These are phyloP conservation scores for Carlito syrichta DNA, from an alignment of 2,113 vertebrate species.

Conservation along the genomic window DNA sequence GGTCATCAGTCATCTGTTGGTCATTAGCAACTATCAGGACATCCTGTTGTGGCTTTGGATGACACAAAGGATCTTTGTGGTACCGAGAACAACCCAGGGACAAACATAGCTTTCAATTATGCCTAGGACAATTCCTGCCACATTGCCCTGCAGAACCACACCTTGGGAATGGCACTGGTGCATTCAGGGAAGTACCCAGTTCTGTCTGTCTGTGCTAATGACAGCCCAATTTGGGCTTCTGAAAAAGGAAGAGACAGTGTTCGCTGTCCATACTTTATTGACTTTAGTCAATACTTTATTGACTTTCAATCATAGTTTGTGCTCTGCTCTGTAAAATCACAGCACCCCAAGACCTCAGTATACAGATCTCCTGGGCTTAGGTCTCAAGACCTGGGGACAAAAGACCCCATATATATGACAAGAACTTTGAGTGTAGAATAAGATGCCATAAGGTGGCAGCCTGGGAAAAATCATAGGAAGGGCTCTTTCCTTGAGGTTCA, in stretches of 20 bases:
- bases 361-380: not conserved
- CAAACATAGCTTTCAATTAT: not conserved
- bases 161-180: not conserved
- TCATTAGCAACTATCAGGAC: too few relatives aligned
- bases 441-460: not conserved
- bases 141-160: not conserved
- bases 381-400: not conserved
- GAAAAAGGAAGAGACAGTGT: constrained; percentile 25
- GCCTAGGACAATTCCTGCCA: not conserved
- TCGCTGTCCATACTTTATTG: constrained; percentile 17
- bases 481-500: not conserved
- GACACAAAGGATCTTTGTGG: not conserved
- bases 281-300: too few relatives aligned
- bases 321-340: constrained; percentile 29
- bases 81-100: not conserved
- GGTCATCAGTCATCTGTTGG: not conserved
- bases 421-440: not conserved
- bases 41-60: not conserved
- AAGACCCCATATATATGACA: not conserved
- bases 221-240: not conserved
- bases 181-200: not conserved
- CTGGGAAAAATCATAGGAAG: not conserved
- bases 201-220: not conserved
- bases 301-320: constrained; percentile 39
- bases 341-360: not conserved